These are phyloP conservation scores for Dipodomys ordii DNA, from an alignment of 2,113 vertebrate species.

Conservation along the genomic window DNA sequence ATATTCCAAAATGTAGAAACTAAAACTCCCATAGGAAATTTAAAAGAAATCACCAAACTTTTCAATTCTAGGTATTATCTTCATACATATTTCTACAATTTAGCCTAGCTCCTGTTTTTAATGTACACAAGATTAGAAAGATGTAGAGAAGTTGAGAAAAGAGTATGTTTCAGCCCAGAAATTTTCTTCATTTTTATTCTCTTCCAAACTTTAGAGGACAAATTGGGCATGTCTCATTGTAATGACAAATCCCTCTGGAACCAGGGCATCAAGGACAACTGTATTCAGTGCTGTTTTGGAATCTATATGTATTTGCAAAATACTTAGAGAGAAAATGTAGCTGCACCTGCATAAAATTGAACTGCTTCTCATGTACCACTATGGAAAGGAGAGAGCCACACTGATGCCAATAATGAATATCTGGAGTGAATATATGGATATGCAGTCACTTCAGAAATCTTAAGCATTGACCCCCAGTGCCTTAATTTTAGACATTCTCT, in stretches of 20 bases:
- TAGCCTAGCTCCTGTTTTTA: not conserved
- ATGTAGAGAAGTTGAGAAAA: not conserved
- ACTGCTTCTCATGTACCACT: not conserved
- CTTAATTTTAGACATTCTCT: not conserved
- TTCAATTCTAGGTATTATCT: not conserved
- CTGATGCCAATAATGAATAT: not conserved
- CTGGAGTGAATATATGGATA: not conserved
- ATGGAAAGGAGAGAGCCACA: not conserved
- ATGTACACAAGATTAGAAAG: not conserved
- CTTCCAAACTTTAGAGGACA: accelerated
- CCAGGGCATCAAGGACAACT: not conserved
- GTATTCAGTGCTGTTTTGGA: not conserved
- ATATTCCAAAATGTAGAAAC: not conserved
- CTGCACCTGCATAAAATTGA: not conserved
- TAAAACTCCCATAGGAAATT: not conserved
- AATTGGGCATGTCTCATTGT: not conserved
- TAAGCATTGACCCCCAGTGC: not conserved
- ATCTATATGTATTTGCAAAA: not conserved
- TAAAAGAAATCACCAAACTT: not conserved
- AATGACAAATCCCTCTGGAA: not conserved
- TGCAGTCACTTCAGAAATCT: not conserved
- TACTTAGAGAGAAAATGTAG: not conserved
- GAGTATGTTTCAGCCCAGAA: not conserved
- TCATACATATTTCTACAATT: no score
- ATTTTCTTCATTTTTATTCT: not conserved